Percentiles rank a stretch among this genome's conserved stretches.
phyloP scores from a whole-genome alignment of 2,797 vertebrate species.

The Diglossa cyanea region DNA sequence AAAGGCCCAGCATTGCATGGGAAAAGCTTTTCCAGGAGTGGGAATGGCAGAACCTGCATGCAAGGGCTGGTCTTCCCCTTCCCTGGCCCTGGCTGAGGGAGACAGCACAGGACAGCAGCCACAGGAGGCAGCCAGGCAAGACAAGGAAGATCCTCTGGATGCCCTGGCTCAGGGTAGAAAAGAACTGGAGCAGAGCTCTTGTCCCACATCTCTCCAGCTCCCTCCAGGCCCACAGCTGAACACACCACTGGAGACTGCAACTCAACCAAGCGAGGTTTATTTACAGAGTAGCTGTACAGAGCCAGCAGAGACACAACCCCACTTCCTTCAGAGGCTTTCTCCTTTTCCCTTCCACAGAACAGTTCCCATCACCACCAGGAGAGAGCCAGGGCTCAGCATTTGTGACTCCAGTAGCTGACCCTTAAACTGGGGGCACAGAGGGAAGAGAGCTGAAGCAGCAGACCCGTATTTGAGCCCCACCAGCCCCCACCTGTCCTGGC shows the following conservation, averaged over 20 bases:
- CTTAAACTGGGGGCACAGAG: background rate
- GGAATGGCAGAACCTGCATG: background rate
- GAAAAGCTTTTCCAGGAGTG: background rate
- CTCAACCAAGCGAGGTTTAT: background rate
- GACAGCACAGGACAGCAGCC: background rate
- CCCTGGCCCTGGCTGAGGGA: background rate
- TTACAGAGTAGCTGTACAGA: background rate
- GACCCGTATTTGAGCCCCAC: rapidly evolving
- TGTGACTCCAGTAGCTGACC: background rate
- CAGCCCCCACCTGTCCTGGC: background rate
- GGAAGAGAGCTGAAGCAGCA: background rate
- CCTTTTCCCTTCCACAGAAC: background rate
- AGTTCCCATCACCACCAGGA: background rate
- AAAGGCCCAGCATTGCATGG: background rate
- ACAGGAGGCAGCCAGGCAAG: background rate
- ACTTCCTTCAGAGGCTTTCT: background rate
- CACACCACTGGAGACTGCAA: background rate
- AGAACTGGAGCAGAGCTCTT: background rate
- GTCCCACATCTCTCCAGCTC: background rate
- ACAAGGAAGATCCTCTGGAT: background rate
- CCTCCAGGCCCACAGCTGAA: background rate
- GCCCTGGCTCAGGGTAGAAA: background rate
- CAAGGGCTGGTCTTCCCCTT: background rate
- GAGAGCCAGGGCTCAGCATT: background rate
- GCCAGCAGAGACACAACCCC: background rate